Base-by-base conservation (phyloP, 2,888 invertebrate genomes). In the Melanargia galathea region DNA sequence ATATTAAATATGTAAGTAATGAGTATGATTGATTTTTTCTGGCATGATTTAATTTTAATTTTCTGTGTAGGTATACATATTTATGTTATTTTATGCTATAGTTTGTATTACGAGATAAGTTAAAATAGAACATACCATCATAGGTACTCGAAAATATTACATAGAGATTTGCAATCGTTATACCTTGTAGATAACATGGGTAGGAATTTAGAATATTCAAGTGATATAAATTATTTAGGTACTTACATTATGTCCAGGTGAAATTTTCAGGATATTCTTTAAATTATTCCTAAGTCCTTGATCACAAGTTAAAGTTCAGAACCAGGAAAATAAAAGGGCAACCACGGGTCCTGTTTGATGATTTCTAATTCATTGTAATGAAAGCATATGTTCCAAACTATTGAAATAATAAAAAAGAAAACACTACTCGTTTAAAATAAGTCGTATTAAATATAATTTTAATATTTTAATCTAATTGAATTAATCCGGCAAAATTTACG, bases 401-500 rank as follows among this genome's bases (percentile, higher is more conserved):
- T 18, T 30, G 10, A 22, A 35, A 38, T 33, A 51, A 3, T 24
- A 24, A 8, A 54, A 26, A 43, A 24, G 16, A 55, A n/a, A n/a
- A 55, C 24, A 43, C 55, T 16, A 52, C 33, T 24, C 16, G 16
- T 16, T 38, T 1, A 10, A 55, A 10, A 43, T 55, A 43, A 11
- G 1, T 22, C 38, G 24, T 24, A 55, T 16, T 52, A 35, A 52
- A 35, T 35, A 11, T 35, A 35, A 52, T 52, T 35, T 35, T 51
- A 43, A 26, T 48, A 56, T 62, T 64, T 43, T 52, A 58, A 64
- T 62, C 51, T 11, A 62, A 62, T 66, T 62, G 56, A 24, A 60
- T 46, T 40, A 62, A 60, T 62, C 60, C 60, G 46, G 52, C 60
- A 43, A 56, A 60, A 62, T 64, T 60, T 54, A 58, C 40, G 43